Percentiles rank a stretch among this genome's conserved stretches.
Evolutionary conservation across 64 coral and sea anemone species (phyloP).

Genomic region (Platygyra sinensis): DNA sequence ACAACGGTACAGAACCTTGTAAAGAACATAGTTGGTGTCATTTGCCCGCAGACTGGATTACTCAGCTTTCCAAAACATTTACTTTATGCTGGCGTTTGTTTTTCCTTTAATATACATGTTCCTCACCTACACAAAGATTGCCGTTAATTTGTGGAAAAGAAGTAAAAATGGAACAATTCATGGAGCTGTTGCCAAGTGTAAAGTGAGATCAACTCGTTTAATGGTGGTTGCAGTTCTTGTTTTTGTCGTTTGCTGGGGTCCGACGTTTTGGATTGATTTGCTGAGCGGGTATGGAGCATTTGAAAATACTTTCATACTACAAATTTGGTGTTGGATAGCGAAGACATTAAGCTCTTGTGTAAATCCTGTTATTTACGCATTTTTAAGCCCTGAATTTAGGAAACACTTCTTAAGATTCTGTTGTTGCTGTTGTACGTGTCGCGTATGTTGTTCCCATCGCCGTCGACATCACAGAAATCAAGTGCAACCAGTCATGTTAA

Average conservation of each 20-base stretch:
- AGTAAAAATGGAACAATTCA: constrained; percentile 5
- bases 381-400: constrained; percentile 1
- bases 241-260: not conserved
- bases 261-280: not conserved
- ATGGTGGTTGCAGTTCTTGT: constrained; percentile 9
- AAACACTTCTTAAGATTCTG: not conserved
- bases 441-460: not conserved
- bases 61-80: not conserved
- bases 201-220: constrained; percentile 18
- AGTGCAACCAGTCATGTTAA: not conserved
- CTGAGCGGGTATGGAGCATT: not conserved
- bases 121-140: not conserved
- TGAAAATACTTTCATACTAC: not conserved
- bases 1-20: not conserved
- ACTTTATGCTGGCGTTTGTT: not conserved
- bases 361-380: not conserved
- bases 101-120: not conserved
- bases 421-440: not conserved
- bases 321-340: not conserved
- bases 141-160: constrained; percentile 12
- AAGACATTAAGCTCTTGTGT: not conserved
- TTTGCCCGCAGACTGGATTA: not conserved
- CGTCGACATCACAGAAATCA: not conserved
- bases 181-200: constrained; percentile 1
- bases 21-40: not conserved